phyloP scores from a whole-genome alignment of 2,113 vertebrate species.

The Sinosuthora webbiana region DNA sequence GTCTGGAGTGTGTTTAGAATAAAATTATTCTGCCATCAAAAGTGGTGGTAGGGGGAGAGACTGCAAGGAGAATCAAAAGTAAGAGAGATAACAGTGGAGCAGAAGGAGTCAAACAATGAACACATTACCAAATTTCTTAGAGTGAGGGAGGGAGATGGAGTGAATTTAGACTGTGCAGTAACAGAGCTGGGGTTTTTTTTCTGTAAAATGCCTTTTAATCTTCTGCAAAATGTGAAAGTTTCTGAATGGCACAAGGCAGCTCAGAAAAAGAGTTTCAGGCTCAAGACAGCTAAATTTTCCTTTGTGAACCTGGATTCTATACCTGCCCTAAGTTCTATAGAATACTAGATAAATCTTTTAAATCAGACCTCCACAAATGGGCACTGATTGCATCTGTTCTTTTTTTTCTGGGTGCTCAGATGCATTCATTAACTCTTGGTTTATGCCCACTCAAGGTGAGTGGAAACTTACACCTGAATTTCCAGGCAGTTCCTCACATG shows the following conservation, averaged over 20 bases:
- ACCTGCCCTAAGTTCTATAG: neutral
- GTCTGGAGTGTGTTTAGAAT: neutral
- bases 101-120: neutral
- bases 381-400: neutral
- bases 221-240: neutral
- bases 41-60: neutral
- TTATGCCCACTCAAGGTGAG: neutral
- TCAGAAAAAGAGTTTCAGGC: neutral
- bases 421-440: neutral
- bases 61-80: neutral
- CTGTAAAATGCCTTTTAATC: neutral
- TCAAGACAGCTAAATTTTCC: neutral
- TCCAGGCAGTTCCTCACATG: accelerated
- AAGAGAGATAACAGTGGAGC: neutral
- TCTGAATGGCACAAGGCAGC: neutral
- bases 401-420: neutral
- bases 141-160: accelerated
- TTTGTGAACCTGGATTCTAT: neutral
- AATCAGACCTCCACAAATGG: neutral
- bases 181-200: neutral
- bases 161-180: neutral
- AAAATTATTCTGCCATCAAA: neutral
- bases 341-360: neutral
- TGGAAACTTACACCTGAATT: neutral
- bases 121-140: neutral